phyloP scores from a whole-genome alignment of 2,797 vertebrate genomes.

The Pristis pectinata region DNA sequence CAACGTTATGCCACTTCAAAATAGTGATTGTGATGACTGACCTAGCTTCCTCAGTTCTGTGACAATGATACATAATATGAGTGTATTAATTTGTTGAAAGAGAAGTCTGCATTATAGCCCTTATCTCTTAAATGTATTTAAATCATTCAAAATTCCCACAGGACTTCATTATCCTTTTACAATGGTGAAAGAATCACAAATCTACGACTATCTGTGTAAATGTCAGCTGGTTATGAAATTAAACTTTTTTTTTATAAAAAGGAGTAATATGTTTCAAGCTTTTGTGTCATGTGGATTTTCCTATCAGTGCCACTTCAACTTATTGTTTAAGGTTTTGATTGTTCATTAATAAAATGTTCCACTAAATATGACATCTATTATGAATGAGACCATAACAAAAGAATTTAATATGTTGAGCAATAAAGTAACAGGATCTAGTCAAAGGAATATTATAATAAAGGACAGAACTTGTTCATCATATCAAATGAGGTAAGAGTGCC shows the following conservation, averaged over 20 bases:
- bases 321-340: background rate
- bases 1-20: background rate
- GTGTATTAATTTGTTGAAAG: background rate
- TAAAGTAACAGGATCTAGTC: background rate
- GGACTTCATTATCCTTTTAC: slow-evolving; percentile 24
- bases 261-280: background rate
- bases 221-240: background rate
- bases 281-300: background rate
- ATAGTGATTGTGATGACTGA: background rate
- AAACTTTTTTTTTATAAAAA: background rate
- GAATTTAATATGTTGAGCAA: background rate
- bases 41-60: background rate
- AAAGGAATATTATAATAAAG: background rate
- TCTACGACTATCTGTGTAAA: slow-evolving; percentile 23
- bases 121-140: slow-evolving; percentile 14
- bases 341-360: background rate
- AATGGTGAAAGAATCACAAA: slow-evolving; percentile 22
- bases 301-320: slow-evolving; percentile 6
- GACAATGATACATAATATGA: background rate
- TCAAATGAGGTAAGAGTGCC: background rate
- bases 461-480: background rate
- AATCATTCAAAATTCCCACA: slow-evolving; percentile 9
- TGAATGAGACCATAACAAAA: background rate
- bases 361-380: background rate
- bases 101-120: background rate